These are phyloP conservation scores for Ptilorrhoa leucosticta DNA, from an alignment of 2,113 vertebrate genomes.

Conservation along the genomic window DNA sequence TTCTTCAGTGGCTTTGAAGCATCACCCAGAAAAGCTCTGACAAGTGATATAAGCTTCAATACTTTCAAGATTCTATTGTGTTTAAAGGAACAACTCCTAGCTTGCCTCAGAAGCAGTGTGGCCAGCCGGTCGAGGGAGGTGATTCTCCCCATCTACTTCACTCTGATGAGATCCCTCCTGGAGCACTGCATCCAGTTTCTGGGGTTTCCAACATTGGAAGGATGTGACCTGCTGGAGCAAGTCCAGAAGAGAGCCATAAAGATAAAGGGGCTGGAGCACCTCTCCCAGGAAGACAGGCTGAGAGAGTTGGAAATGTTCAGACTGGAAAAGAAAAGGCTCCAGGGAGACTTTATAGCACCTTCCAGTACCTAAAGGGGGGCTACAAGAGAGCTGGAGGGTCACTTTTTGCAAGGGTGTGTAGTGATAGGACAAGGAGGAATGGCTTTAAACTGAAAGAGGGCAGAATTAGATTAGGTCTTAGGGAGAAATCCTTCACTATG, in stretches of 20 bases:
- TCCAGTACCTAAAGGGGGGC: neutral
- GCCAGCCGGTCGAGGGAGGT: neutral
- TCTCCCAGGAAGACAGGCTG: neutral
- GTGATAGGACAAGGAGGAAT: neutral
- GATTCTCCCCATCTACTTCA: neutral
- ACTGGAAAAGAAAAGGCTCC: neutral
- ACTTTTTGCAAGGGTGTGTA: neutral
- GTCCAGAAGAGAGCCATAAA: neutral
- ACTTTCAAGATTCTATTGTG: neutral
- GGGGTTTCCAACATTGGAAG: neutral
- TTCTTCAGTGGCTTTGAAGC: neutral
- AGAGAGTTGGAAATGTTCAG: neutral
- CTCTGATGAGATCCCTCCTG: neutral
- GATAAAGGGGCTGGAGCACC: neutral
- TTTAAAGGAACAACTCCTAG: neutral
- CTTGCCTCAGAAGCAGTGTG: neutral
- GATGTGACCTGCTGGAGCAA: neutral
- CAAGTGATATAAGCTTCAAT: neutral
- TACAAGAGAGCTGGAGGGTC: neutral
- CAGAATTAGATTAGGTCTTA: neutral
- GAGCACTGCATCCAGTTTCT: neutral
- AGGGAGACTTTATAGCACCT: neutral
- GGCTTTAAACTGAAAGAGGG: neutral
- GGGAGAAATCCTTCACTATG: neutral
- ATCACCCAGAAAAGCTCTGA: neutral